A percentile compares a stretch with the other conserved stretches of the same genome.
These are phyloP conservation scores for Lithobates sylvaticus DNA, from an alignment of 2,797 vertebrate species.

Conservation along the genomic window DNA sequence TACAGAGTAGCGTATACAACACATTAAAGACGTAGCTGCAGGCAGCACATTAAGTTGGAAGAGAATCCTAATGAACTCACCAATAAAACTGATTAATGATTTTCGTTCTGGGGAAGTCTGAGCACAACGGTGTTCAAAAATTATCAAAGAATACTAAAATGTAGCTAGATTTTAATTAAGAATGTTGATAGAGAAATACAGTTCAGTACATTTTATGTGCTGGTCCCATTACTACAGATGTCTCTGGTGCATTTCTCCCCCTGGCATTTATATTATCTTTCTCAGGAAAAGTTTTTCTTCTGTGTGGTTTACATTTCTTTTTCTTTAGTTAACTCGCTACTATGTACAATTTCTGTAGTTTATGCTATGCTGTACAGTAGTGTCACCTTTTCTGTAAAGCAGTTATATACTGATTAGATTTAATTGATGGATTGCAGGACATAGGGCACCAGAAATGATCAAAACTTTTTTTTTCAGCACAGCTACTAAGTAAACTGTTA, in stretches of 20 bases:
- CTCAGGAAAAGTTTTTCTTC: not conserved
- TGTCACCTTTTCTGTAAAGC: no score
- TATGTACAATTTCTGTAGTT: not conserved
- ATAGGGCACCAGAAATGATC: no score
- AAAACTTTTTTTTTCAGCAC: no score
- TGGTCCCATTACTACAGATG: slow-evolving; percentile 18
- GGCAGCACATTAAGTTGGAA: slow-evolving; percentile 33
- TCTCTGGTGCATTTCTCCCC: not conserved
- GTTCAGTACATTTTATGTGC: not conserved
- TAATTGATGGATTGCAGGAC: no score
- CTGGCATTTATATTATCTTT: slow-evolving; percentile 8
- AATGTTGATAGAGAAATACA: slow-evolving; percentile 14
- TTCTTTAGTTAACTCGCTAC: no score
- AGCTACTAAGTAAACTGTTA: no score
- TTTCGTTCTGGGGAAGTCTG: not conserved
- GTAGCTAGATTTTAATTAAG: slow-evolving; percentile 8
- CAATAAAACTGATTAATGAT: slow-evolving; percentile 34
- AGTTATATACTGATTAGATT: no score
- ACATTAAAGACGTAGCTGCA: slow-evolving; percentile 37
- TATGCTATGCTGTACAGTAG: not conserved
- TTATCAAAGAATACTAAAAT: slow-evolving; percentile 28
- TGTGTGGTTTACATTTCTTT: not conserved
- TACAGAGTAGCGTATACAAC: not conserved
- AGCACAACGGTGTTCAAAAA: slow-evolving; percentile 2
- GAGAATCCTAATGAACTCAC: slow-evolving; percentile 36